Evolutionary conservation across 2,797 vertebrate genomes (phyloP).

Genomic region (Sternotherus odoratus): DNA sequence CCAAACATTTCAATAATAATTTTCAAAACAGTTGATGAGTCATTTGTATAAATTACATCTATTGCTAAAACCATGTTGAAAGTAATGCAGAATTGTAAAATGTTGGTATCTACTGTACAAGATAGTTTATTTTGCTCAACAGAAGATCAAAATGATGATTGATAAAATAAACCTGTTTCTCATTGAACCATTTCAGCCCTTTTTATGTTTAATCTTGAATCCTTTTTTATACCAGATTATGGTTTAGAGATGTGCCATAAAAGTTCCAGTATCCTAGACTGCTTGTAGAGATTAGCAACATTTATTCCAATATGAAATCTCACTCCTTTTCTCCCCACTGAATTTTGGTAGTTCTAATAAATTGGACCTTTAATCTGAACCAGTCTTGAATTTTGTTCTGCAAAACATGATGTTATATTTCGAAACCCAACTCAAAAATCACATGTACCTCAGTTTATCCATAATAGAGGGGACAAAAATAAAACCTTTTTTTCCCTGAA

Average conservation of each 20-base stretch:
- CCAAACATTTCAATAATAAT: slow-evolving; percentile 38
- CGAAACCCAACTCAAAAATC: slow-evolving; percentile 44
- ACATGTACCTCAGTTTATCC: slow-evolving; percentile 50
- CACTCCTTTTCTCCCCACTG: not conserved
- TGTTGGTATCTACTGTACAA: not conserved
- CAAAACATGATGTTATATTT: slow-evolving; percentile 34
- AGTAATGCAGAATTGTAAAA: slow-evolving; percentile 22
- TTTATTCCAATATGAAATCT: not conserved
- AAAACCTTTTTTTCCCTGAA: slow-evolving; percentile 58
- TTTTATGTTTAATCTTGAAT: slow-evolving; percentile 69
- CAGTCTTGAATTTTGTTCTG: not conserved
- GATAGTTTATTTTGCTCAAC: slow-evolving; percentile 30
- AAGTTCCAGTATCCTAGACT: slow-evolving; percentile 46
- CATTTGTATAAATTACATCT: not conserved
- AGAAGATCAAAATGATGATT: slow-evolving; percentile 43
- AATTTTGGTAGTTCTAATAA: slow-evolving; percentile 26
- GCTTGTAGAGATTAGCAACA: slow-evolving; percentile 57
- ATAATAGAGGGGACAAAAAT: slow-evolving; percentile 68
- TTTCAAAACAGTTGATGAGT: slow-evolving; percentile 21
- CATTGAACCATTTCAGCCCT: slow-evolving; percentile 29
- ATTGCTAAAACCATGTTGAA: not conserved
- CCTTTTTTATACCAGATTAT: slow-evolving; percentile 29
- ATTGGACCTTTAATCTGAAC: not conserved
- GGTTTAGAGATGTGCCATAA: slow-evolving; percentile 59
- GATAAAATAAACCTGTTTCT: slow-evolving; percentile 65